These are phyloP conservation scores for Cheirogaleus major DNA, from an alignment of 2,797 vertebrate species.

Conservation along the genomic window DNA sequence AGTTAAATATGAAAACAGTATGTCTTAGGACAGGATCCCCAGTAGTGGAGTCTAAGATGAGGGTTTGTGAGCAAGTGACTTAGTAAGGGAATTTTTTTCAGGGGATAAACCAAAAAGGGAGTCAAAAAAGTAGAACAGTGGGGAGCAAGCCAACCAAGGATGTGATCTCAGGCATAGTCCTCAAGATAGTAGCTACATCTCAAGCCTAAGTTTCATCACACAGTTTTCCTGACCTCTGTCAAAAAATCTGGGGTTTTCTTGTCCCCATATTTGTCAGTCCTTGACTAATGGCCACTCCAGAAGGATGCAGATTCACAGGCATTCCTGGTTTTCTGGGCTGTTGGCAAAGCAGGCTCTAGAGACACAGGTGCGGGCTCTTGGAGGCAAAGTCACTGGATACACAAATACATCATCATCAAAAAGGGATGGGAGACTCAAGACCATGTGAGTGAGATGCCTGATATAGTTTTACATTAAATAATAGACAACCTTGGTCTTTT, in stretches of 20 bases:
- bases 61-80: not conserved
- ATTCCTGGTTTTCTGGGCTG: not conserved
- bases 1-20: not conserved
- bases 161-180: not conserved
- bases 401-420: not conserved
- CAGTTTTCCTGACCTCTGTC: not conserved
- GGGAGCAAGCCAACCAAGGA: not conserved
- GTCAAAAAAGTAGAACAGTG: not conserved
- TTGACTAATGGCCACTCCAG: not conserved
- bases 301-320: not conserved
- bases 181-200: not conserved
- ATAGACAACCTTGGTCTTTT: not conserved
- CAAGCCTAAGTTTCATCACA: not conserved
- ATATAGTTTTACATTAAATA: not conserved
- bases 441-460: not conserved
- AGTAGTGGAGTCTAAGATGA: not conserved
- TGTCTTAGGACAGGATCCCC: not conserved
- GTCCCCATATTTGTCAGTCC: not conserved
- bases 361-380: not conserved
- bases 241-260: not conserved
- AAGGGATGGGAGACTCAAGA: fast-evolving
- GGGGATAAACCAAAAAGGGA: not conserved
- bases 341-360: not conserved
- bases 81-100: not conserved
- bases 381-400: not conserved